Evolutionary conservation across 53 echinoderm and acorn worm genomes (phyloP).

Genomic region (Pentamera pediparva): DNA sequence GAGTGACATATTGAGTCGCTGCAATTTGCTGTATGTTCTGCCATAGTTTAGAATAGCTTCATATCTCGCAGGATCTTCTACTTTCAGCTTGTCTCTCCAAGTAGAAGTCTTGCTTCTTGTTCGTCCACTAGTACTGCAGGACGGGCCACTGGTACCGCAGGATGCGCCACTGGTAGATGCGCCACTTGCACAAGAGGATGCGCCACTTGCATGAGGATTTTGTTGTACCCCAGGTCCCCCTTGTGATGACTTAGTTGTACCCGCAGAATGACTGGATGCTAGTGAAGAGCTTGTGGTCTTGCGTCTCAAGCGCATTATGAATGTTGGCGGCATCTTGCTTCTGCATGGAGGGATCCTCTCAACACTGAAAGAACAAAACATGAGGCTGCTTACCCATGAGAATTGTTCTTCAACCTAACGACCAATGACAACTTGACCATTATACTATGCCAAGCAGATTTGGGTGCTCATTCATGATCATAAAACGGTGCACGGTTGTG

Average conservation of each 20-base stretch:
- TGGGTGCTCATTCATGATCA: no score
- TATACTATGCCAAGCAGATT: no score
- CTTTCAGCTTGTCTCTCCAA: constrained; percentile 10
- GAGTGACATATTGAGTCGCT: not conserved
- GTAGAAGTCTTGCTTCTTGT: not conserved
- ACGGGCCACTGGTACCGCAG: no score
- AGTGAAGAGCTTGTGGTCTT: not conserved
- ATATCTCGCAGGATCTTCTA: constrained; percentile 11
- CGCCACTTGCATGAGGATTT: no score
- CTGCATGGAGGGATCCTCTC: no score
- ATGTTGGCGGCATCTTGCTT: not conserved
- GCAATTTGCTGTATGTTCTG: not conserved
- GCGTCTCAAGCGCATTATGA: not conserved
- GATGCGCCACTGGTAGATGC: no score
- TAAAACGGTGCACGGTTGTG: no score
- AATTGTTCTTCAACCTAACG: no score
- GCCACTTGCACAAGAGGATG: no score
- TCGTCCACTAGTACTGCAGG: not conserved
- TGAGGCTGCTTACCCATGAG: no score
- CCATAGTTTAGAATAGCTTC: constrained; percentile 10
- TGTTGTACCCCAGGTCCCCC: not conserved
- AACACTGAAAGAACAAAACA: no score
- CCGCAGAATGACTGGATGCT: not conserved
- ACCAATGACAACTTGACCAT: no score
- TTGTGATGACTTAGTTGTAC: not conserved